Base-by-base conservation (phyloP, 2,797 vertebrate species). In the Tangara arthus region DNA sequence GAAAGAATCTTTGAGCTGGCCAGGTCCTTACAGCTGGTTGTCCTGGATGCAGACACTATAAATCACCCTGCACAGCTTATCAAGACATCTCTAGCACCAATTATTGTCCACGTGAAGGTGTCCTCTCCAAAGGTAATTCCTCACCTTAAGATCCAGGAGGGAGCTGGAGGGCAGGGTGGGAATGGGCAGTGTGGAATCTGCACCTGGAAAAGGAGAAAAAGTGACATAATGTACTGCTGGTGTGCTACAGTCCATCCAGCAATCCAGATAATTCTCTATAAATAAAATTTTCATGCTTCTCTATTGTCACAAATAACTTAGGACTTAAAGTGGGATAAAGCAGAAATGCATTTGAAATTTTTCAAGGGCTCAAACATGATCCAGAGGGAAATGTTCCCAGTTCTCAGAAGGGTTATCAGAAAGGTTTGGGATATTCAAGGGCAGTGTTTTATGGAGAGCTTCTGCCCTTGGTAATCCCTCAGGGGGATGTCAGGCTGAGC, bases 1-100 rank as follows among this genome's bases (percentile, higher is more conserved):
- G 99, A 99, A 91, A 98, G 99, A 95, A 99, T 99, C 96, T 99
- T 99, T 88, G 99, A 99, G 97, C 96, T 99, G 98, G 99, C 99
- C 75, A 97, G 99, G 92, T 99, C 99, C 76, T 98, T 99, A 26
- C 99, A 99, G 96, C 98, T 99, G 96, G 99, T 99, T n/a, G 98
- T 99, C 90, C 97, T 99, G 90, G 99, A 99, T 69, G 99, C 99
- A 35, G 99, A 99, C 97, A 99, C 99, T 41, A 99, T 99, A 95
- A 99, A 99, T 93, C 99, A 99, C 95, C 99, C 99, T 41, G 98
- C 98, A 65, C 99, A 99, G 96, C 98, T 99, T 77, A 98, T 99
- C 97, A 99, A 99, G 98, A 99, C 99, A 28, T 99, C 99, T 53
- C 98, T 99, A 98, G 99, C 99, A 42, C 99, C 99, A 63, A 99